Base-by-base conservation (phyloP, 2,113 vertebrate genomes). In the Petrocephalus zakoni region DNA sequence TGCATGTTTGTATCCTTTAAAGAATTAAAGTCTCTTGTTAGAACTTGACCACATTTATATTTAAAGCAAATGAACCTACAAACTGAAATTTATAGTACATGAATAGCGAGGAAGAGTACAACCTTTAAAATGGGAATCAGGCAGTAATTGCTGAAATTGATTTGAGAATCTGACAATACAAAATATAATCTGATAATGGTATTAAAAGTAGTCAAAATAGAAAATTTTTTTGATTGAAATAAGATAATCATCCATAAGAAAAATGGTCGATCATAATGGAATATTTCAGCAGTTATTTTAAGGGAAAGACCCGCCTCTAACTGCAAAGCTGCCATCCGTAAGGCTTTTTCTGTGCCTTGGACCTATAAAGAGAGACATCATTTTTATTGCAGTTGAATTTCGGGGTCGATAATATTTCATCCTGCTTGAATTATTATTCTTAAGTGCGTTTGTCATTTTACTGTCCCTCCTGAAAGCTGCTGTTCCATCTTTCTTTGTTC, bases 391-490 rank as follows among this genome's bases (percentile, higher is more conserved):
- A 85, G 82, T n/a, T 2, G n/a, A n/a, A 52, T 52, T 29, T 85
- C 64, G 72, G 6, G 47, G 46, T 68, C 11, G 61, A 68, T 29
- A n/a, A 53, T 75, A 7, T 88, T 88, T 19, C 37, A 22, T 75
- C n/a, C 25, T 88, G 47, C 19, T 55, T 55, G n/a, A 15, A 34
- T 53, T 19, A 56, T 55, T 86, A 25, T 83, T 55, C 46, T 88
- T 81, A 22, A 42, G 19, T 82, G 68, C 29, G 21, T 51, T 56
- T 88, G 49, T 88, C 72, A 55, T 78, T 88, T 88, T 52, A 15
- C 21, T 46, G 17, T 88, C 68, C 37, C 15, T 56, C 52, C 29
- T 42, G 22, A 42, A 56, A 81, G 25, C 49, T 55, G 64, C 72
- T 15, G 51, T 17, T n/a, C n/a, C n/a, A n/a, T n/a, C n/a, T n/a